phyloP scores from a whole-genome alignment of 2,113 vertebrate species.

The Brachirus orientalis region DNA sequence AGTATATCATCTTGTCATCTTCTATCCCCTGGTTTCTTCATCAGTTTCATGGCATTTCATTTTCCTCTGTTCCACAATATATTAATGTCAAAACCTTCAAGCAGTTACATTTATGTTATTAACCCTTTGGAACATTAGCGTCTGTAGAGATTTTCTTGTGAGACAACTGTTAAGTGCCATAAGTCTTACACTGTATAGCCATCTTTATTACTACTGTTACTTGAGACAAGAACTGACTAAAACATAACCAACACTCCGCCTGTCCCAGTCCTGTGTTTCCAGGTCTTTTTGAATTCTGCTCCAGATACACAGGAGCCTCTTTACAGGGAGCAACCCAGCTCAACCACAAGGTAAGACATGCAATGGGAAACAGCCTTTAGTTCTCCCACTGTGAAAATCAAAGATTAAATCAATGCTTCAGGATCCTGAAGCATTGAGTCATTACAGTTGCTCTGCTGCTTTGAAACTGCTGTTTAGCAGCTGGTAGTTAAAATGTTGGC shows the following conservation, averaged over 20 bases:
- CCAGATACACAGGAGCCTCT: conserved; percentile 96
- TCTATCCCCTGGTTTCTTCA: no score
- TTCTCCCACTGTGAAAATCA: background rate
- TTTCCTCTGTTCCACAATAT: no score
- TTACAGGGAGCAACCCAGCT: conserved; percentile 97
- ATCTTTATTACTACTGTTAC: background rate
- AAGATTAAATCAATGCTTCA: rapidly evolving
- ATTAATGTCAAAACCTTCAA: no score
- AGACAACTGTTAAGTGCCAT: no score
- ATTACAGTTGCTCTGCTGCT: background rate
- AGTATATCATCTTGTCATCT: no score
- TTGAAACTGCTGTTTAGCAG: background rate
- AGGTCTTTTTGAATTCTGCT: conserved; percentile 98
- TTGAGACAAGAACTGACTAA: background rate
- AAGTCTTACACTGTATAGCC: no score
- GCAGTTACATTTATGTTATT: no score
- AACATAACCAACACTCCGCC: background rate
- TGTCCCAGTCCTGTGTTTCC: conserved; percentile 93
- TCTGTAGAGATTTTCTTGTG: no score
- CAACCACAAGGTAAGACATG: conserved; percentile 92
- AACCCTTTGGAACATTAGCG: no score
- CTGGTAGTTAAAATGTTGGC: background rate
- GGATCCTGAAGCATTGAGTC: background rate
- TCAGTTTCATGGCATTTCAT: no score
- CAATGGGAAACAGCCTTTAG: background rate